Percentiles rank a stretch among this genome's conserved stretches.
phyloP scores from a whole-genome alignment of 1,140 invertebrate species.

The Limonius californicus region DNA sequence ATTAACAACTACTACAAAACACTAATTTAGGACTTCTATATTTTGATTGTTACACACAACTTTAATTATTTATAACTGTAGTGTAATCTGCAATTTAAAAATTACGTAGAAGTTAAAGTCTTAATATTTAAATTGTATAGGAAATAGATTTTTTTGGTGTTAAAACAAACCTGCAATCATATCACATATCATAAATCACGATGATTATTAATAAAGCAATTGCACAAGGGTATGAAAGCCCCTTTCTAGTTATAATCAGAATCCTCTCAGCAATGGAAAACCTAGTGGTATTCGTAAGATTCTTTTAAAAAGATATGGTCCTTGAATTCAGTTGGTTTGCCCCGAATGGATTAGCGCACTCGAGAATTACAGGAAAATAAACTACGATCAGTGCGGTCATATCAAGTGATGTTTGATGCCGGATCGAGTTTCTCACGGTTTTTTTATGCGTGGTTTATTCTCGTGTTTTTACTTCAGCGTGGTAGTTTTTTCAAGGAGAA shows the following conservation, averaged over 20 bases:
- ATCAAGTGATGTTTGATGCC: constrained; percentile 12
- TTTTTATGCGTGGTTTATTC: not conserved
- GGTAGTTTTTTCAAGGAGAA: constrained; percentile 6
- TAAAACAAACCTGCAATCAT: too few relatives aligned
- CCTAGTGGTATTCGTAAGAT: not conserved
- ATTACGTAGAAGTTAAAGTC: too few relatives aligned
- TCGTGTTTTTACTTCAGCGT: constrained; percentile 9
- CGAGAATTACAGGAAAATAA: constrained; percentile 18
- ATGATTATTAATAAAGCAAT: too few relatives aligned
- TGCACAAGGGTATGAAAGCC: too few relatives aligned
- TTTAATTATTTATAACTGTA: too few relatives aligned
- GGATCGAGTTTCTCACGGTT: constrained; percentile 17
- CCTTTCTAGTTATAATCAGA: not conserved
- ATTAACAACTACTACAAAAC: too few relatives aligned
- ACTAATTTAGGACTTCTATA: too few relatives aligned
- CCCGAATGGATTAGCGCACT: constrained; percentile 10
- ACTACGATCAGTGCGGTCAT: constrained; percentile 20
- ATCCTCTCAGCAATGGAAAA: not conserved
- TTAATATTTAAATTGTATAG: too few relatives aligned
- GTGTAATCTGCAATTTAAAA: too few relatives aligned
- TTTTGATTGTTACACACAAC: too few relatives aligned
- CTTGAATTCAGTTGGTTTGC: constrained; percentile 15
- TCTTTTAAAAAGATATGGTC: constrained; percentile 9
- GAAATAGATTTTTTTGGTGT: too few relatives aligned
- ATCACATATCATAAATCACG: too few relatives aligned